Evolutionary conservation across 2,113 vertebrate species (phyloP), one percentile per base, ranked within the genome.

Genomic region (Gymnorhina tibicen): DNA sequence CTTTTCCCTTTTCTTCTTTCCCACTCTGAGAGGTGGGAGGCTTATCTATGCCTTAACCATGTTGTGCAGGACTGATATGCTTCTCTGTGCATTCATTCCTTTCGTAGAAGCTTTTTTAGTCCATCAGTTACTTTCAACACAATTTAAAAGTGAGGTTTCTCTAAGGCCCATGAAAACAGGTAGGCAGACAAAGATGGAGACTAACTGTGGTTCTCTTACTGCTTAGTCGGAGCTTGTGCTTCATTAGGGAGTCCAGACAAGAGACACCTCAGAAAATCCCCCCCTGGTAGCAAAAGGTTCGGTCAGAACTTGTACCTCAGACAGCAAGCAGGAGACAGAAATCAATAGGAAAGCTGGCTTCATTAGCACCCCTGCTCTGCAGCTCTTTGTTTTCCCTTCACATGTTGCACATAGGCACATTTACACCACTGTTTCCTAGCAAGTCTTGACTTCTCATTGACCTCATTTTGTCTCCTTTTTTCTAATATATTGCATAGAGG

Each of bases 221-320:
- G 56, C 60, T 20, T 7, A 12, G 56, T 5, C 1, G 3, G 39
- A 89, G 14, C 16, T 84, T 0, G 0, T 8, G 53, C 28, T 69
- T 81, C 42, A 8, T 83, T 84, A 90, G 30, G 30, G 64, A 84
- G 68, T 47, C 42, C 46, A 70, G 66, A 52, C 55, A 92, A 28
- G 26, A 77, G 17, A 59, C 14, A 19, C 21, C 12, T 85, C 27
- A 59, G 27, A 79, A 87, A 96, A 69, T 13, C 23, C 5, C 2
- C 18, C 18, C 24, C n/a, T 8, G 11, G n/a, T 18, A 50, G 58
- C 0, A 8, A 85, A 73, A 80, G 39, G 62, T 83, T 69, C 42
- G 53, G 88, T 66, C 67, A 83, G 58, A 89, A 77, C 47, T 59
- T 30, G 47, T 50, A 67, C 35, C 19, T 63, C 41, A 81, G 46